Evolutionary conservation across 1,140 invertebrate species (phyloP).

Genomic region (Drosophila teissieri): DNA sequence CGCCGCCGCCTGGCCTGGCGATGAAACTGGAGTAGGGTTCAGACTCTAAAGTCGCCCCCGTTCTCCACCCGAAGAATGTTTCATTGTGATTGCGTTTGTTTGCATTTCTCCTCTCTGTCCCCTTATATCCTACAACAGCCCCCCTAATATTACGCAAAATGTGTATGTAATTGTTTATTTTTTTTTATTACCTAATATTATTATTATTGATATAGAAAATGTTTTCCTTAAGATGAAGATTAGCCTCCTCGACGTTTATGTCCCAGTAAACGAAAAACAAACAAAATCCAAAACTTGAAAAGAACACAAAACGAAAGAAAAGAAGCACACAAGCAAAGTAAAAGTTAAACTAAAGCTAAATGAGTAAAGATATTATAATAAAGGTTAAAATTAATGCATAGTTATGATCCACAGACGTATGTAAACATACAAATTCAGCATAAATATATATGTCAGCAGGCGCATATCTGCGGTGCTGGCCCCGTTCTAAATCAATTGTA

Average conservation of each 20-base stretch:
- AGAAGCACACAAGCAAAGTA: slow-evolving; percentile 16
- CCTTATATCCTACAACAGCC: background rate
- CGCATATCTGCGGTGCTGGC: slow-evolving; percentile 17
- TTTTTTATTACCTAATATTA: slow-evolving; percentile 62
- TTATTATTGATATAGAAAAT: slow-evolving; percentile 72
- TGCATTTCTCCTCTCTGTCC: slow-evolving; percentile 62
- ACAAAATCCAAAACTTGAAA: slow-evolving; percentile 36
- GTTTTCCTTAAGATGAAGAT: slow-evolving; percentile 68
- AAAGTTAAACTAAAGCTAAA: slow-evolving; percentile 43
- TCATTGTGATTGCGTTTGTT: slow-evolving; percentile 81
- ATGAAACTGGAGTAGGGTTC: slow-evolving; percentile 45
- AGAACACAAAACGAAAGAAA: slow-evolving; percentile 18
- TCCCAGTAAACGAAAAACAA: slow-evolving; percentile 60
- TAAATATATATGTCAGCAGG: slow-evolving; percentile 41
- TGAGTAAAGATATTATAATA: slow-evolving; percentile 24
- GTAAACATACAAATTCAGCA: slow-evolving; percentile 19
- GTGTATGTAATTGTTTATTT: slow-evolving; percentile 68
- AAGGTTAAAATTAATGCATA: slow-evolving; percentile 38
- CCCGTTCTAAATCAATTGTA: slow-evolving; percentile 69
- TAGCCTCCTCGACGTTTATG: slow-evolving; percentile 55
- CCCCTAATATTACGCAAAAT: slow-evolving; percentile 48
- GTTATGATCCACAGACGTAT: slow-evolving; percentile 42
- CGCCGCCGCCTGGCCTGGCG: slow-evolving; percentile 59
- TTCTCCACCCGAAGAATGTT: slow-evolving; percentile 41
- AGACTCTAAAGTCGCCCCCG: background rate